Base-by-base conservation (phyloP, 2,888 invertebrate species). In the Dusona sp. region DNA sequence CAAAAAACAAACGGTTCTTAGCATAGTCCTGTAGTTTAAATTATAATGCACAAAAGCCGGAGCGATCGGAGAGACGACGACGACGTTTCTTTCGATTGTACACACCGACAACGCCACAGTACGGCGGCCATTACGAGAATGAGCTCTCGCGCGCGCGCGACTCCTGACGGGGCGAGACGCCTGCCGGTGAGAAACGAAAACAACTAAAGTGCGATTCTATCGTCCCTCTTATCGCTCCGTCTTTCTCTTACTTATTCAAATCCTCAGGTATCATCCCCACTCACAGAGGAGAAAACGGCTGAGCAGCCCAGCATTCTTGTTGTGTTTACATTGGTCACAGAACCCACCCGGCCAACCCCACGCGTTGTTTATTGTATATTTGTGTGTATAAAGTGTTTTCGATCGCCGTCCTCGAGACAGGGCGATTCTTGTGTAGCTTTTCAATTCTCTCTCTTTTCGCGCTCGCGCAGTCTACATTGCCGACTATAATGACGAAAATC, bases 111-210 rank as follows among this genome's bases (percentile, higher is more conserved):
- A 93, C 93, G 92, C 93, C 90, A 92, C 81, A 19, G 92, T 73
- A 91, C 92, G 89, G 93, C 93, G 90, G 94, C 94, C 94, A 93
- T 94, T 94, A 93, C 92, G 90, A 88, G 89, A 93, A 91, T 93
- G 93, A 93, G 89, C 89, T 87, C 88, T 75, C 61, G 75, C 38
- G 77, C 84, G 88, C 86, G 88, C 79, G 73, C 72, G 77, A 65
- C 67, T 75, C 13, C 70, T 70, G 68, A 83, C 75, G 82, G 83
- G 83, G 75, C 83, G 88, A 74, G 86, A 86, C 86, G 79, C 87
- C 88, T 88, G 61, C 75, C 81, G 88, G 87, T 36, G 68, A 77
- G 73, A 54, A 77, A 25, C 45, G 68, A 42, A 85, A 86, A 38
- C 73, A 83, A 25, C 78, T 73, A 57, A 79, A 82, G 79, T 84